Base-by-base conservation (phyloP, 2,888 invertebrate species). In the Laspeyria flexula region DNA sequence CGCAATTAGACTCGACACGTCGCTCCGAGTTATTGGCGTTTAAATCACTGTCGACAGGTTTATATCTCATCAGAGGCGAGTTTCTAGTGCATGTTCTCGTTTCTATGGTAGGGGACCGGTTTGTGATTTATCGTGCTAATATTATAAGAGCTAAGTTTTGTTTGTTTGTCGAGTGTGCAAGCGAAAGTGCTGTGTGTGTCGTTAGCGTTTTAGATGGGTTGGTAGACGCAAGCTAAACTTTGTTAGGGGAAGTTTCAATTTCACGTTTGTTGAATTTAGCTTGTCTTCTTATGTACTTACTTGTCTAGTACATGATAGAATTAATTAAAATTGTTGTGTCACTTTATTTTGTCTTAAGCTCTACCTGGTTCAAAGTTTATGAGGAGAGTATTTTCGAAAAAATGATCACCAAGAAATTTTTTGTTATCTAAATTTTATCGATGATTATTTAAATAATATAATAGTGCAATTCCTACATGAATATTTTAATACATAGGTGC, bases 31-130 rank as follows among this genome's bases (percentile, higher is more conserved):
- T 79, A 82, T 77, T 65, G 73, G 60, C 64, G 58, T 65, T 69
- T 81, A 82, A 79, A 79, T 80, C 82, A 78, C 60, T 41, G 60
- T 60, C 62, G 73, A 69, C 66, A 44, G 57, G 65, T 61, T 71
- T 69, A 71, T 69, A 64, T 61, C 65, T 71, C 69, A 59, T 60
- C 65, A 49, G 41, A 15, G 41, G 41, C 30, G 55, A 64, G 48
- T 55, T 64, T 42, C 53, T 48, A 43, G 43, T 54, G 44, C 33
- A 47, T 49, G 61, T 68, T 50, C 45, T n/a, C n/a, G 31, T 55
- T 34, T 43, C 49, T 54, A 57, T 62, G 52, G 71, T 64, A 67
- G 56, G 56, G 52, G 58, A 60, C 71, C 45, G 52, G 56, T 58
- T 57, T 47, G 33, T 45, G 51, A 45, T 46, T 52, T 52, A 52